Base-by-base conservation (phyloP, 2,888 invertebrate genomes). In the Callyntrura sp. region DNA sequence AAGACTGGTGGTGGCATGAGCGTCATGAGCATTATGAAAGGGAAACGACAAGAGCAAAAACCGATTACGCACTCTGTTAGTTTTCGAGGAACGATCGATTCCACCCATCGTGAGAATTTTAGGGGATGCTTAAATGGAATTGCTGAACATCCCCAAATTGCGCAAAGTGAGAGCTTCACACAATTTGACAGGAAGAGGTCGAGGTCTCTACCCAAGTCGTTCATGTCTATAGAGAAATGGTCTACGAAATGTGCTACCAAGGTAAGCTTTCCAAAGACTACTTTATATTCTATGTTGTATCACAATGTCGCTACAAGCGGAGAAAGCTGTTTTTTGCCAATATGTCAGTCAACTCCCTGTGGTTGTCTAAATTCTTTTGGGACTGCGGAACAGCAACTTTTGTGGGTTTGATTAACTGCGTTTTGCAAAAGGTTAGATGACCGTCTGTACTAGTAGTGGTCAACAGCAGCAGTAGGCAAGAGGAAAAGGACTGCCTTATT, bases 121-220 rank as follows among this genome's bases (percentile, higher is more conserved):
- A 25, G 68, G 83, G 76, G 73, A 87, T 81, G 70, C 35, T 45
- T 81, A 43, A 76, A 79, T 51, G 62, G 43, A 14, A 79, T 79
- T 79, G 35, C 9, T 11, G 79, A 79, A 17, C 60, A 60, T 79
- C 57, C 57, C n/a, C 62, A 78, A 60, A 23, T 78, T 73, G 83
- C n/a, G 17, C 43, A 68, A 2, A 20, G 70, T 28, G 88, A 89
- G 84, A 89, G 89, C 43, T 35, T 78, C 20, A 79, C 11, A 25
- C 83, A 83, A 57, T 91, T 91, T 60, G 91, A 91, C 65, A 73
- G 91, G 78, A 91, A 92, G 25, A 91, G 91, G 76, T 91, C 91
- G 65, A 87, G 91, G 79, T 92, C 92, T 45, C 62, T 92, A 43
- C 92, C 92, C 25, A 92, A 91, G 81, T 92, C 92, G 3, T 92